Base-by-base conservation (phyloP, 2,113 vertebrate genomes). In the Melanostigma gelatinosum region DNA sequence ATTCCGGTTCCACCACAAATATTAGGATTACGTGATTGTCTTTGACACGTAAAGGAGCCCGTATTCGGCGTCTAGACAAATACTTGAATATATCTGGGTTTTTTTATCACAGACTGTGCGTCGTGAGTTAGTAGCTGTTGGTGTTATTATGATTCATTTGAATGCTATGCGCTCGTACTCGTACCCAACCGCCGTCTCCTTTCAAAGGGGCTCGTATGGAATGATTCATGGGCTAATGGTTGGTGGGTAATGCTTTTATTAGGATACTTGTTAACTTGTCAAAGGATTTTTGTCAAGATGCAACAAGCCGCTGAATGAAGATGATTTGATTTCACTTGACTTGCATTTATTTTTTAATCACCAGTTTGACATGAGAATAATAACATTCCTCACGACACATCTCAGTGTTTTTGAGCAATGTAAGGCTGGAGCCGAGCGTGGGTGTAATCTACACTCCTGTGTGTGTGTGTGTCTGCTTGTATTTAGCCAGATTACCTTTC, bases 191-290 rank as follows among this genome's bases (percentile, higher is more conserved):
- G 27, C 72, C 52, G 68, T 46, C 69, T 87, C 73, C 69, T 85
- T 78, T 88, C 22, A 84, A 36, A 70, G 4, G 73, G 72, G 64
- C 76, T 75, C 34, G 40, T 79, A 75, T 87, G 83, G 66, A 88
- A 80, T 81, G 89, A 92, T 91, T 93, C 90, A 92, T 90, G 89
- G 88, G 90, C 88, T 91, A 92, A 93, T 92, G 34, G 74, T 42
- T 83, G 78, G 34, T 79, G 79, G 85, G 76, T 87, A 84, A 86
- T 79, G 88, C 84, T 91, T 93, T 91, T 92, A 92, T 93, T 90
- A 88, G 89, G 85, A 88, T 71, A 86, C 91, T 89, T 90, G 89
- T 91, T 91, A 88, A 87, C 79, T 88, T 65, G 85, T 93, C 88
- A 91, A 90, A 91, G 74, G 87, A 81, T 91, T 93, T 89, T 88